Percentiles rank a stretch among this genome's conserved stretches.
These are phyloP conservation scores for Hetaerina americana DNA, from an alignment of 1,140 invertebrate genomes.

Conservation along the genomic window DNA sequence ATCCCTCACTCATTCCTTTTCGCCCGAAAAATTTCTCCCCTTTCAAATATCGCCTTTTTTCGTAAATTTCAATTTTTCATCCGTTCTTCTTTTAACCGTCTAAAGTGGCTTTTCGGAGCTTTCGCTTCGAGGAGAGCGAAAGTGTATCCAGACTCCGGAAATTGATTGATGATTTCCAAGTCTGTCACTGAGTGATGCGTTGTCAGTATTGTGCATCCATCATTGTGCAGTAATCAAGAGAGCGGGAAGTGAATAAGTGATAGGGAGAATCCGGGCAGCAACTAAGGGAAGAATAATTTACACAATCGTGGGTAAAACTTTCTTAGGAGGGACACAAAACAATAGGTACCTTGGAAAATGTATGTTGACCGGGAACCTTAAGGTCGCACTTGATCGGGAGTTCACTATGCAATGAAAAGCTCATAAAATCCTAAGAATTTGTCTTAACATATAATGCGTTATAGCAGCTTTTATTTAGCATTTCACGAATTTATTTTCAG, in stretches of 20 bases:
- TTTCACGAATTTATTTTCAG: too few relatives aligned
- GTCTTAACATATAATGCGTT: too few relatives aligned
- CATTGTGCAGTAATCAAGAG: neutral
- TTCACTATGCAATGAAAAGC: too few relatives aligned
- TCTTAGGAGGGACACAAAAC: neutral
- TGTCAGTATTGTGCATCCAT: neutral
- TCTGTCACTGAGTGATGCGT: neutral
- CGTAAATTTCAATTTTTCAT: neutral
- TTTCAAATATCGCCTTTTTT: too few relatives aligned
- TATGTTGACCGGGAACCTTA: too few relatives aligned
- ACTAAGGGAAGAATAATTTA: neutral
- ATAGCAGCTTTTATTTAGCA: too few relatives aligned
- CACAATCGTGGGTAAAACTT: neutral
- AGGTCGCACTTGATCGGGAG: too few relatives aligned
- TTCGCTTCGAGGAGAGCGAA: too few relatives aligned
- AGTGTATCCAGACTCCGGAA: neutral
- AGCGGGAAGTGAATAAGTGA: neutral
- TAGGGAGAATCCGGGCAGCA: neutral
- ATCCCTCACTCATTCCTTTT: neutral
- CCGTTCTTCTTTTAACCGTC: neutral
- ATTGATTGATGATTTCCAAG: neutral
- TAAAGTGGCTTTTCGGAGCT: neutral
- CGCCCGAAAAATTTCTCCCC: neutral
- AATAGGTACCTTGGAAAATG: too few relatives aligned
- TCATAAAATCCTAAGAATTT: too few relatives aligned